phyloP scores from a whole-genome alignment of 2,113 vertebrate species.

The Lagopus leucura region DNA sequence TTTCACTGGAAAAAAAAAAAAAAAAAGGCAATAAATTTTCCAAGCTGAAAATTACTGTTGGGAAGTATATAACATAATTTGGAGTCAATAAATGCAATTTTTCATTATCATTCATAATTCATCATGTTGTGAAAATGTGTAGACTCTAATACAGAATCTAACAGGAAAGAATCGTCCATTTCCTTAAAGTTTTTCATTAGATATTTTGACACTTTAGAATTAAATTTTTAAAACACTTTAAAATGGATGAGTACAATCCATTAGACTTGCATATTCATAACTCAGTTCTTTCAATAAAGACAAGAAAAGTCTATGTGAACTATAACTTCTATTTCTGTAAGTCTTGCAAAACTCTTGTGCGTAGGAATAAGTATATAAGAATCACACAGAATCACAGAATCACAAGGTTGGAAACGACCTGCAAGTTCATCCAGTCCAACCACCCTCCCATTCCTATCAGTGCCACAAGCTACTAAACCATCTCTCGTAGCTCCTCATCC shows the following conservation, averaged over 20 bases:
- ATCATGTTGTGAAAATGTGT: not conserved
- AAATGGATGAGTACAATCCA: slow-evolving; percentile 44
- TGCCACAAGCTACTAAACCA: no score
- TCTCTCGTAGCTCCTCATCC: no score
- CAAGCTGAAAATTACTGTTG: slow-evolving; percentile 41
- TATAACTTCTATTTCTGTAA: not conserved
- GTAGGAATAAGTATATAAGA: not conserved
- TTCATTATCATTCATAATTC: slow-evolving; percentile 37
- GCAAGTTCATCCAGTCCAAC: no score
- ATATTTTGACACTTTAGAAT: slow-evolving; percentile 22
- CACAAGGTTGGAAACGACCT: no score
- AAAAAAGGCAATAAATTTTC: slow-evolving; percentile 4
- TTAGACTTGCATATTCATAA: slow-evolving; percentile 23
- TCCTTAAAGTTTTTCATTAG: slow-evolving; percentile 42
- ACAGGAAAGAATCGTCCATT: not conserved
- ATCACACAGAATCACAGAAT: no score
- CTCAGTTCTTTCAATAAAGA: not conserved
- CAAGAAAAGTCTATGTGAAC: not conserved
- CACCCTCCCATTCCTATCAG: no score
- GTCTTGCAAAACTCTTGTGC: not conserved
- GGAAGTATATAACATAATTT: slow-evolving; percentile 22
- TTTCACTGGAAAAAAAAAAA: not conserved
- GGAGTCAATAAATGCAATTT: slow-evolving; percentile 43
- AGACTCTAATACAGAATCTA: not conserved
- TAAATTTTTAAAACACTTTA: slow-evolving; percentile 27